phyloP scores from a whole-genome alignment of 1,140 invertebrate genomes.

The Neuroterus valhalla region DNA sequence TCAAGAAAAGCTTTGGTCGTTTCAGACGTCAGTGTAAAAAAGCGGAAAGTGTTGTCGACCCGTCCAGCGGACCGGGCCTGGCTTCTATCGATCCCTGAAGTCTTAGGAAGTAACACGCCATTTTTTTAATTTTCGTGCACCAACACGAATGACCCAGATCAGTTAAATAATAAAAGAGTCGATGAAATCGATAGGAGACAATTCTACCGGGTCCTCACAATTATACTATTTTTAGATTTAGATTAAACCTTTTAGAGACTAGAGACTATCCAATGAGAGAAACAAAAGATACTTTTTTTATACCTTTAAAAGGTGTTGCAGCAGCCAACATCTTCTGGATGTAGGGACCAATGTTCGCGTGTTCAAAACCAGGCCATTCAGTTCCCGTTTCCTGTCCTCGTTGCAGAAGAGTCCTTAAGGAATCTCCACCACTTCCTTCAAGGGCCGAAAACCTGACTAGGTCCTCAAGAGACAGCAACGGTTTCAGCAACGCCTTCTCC shows the following conservation, averaged over 20 bases:
- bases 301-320: conserved; percentile 71
- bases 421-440: conserved; percentile 76
- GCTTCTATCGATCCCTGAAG: conserved; percentile 73
- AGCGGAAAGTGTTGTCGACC: conserved; percentile 51
- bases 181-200: not conserved
- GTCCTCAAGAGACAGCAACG: conserved; percentile 78
- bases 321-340: conserved; percentile 76
- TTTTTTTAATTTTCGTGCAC: conserved; percentile 58
- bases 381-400: conserved; percentile 72
- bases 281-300: not conserved
- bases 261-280: not conserved
- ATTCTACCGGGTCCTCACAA: not conserved
- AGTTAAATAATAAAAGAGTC: conserved; percentile 14
- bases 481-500: conserved; percentile 77
- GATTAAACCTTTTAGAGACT: too few species aligned
- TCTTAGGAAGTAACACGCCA: conserved; percentile 61
- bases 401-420: conserved; percentile 77
- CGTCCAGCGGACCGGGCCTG: conserved; percentile 51
- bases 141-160: conserved; percentile 54
- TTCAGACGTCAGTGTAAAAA: conserved; percentile 43
- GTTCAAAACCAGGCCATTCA: conserved; percentile 76
- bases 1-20: not conserved
- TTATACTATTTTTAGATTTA: not conserved
- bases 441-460: conserved; percentile 77
- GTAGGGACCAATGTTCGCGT: conserved; percentile 77